Conservation (phyloP, 2,797 vertebrate species). For the Anas flavirostris region DNA sequence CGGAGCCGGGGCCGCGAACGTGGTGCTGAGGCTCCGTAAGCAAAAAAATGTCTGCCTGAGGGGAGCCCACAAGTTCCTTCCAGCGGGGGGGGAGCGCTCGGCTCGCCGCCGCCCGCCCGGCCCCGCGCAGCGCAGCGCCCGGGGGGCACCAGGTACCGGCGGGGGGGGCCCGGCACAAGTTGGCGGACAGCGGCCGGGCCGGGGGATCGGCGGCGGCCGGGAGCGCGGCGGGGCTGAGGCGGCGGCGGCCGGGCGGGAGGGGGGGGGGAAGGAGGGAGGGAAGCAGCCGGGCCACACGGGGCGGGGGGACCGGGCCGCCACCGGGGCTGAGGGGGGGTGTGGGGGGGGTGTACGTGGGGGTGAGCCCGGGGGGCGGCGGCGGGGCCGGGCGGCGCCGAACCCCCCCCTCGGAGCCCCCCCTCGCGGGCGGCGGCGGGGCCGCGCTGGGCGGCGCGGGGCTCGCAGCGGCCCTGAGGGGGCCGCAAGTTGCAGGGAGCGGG, state of each 20-base stretch:
- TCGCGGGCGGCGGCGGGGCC: too few species aligned
- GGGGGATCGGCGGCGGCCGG: constrained; percentile 35
- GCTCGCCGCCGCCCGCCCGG: constrained; percentile 56
- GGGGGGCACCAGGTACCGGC: neutral
- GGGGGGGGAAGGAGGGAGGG: neutral
- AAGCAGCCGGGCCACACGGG: neutral
- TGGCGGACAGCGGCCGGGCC: neutral
- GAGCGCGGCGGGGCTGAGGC: neutral
- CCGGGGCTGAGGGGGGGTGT: neutral
- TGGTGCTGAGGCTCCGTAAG: constrained; percentile 88
- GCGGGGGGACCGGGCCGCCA: neutral
- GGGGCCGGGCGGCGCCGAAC: neutral
- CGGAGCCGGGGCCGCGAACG: constrained; percentile 79
- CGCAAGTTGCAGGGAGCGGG: neutral
- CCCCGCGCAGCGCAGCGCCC: neutral
- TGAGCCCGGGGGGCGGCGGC: neutral
- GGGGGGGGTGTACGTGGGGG: neutral
- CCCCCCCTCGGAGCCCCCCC: too few species aligned
- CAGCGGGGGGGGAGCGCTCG: constrained; percentile 78
- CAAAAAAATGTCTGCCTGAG: constrained; percentile 97
- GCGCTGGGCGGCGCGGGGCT: too few species aligned
- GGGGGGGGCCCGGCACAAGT: neutral
- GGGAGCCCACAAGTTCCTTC: constrained; percentile 94
- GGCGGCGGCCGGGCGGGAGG: neutral
- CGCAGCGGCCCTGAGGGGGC: neutral